Base-by-base conservation (phyloP, 2,888 invertebrate species). In the Petrolisthes cinctipes region DNA sequence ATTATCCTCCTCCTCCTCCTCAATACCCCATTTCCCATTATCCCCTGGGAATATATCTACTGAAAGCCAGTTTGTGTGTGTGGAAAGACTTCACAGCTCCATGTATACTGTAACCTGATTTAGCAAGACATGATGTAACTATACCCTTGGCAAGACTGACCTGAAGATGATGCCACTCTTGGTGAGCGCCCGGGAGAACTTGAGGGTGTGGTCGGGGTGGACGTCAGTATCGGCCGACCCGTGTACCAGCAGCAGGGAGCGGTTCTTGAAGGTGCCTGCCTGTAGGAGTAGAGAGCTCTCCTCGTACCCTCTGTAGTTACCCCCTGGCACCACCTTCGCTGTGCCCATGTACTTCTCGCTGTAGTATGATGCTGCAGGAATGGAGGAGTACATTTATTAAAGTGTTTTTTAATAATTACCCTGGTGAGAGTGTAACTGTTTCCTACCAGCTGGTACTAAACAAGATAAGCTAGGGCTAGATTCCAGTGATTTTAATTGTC, bases 281-380 rank as follows among this genome's bases (percentile, higher is more conserved):
- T 81, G 80, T 4, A 78, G 57, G n/a, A 90, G 81, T 5, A 90
- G 86, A 20, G 90, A 89, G 4, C 85, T 87, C 61, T 89, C 90
- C 11, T 89, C 90, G 71, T 89, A 90, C 20, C 90, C 89, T 76
- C 88, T 54, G 83, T 89, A 90, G 83, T 90, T 90, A 14, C 90
- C 87, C 0, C 87, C 89, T 3, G 89, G 87, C n/a, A 83, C 86
- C 54, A 89, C 88, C 20, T 68, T 17, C 17, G 88, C 83, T 9
- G 87, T 87, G 11, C 90, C 90, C 90, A 90, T 90, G 76, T 80
- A 89, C 68, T 88, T 76, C 82, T 90, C 90, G 37, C 82, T 89
- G 84, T 90, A 90, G 76, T 83, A 89, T 7, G 90, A 90, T 7
- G 90, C 90, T 90, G 90, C n/a, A 78, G 54, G 9, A 37, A 37